These are phyloP conservation scores for Epinephelus cyanopodus DNA, from an alignment of 2,113 vertebrate genomes.

Conservation along the genomic window DNA sequence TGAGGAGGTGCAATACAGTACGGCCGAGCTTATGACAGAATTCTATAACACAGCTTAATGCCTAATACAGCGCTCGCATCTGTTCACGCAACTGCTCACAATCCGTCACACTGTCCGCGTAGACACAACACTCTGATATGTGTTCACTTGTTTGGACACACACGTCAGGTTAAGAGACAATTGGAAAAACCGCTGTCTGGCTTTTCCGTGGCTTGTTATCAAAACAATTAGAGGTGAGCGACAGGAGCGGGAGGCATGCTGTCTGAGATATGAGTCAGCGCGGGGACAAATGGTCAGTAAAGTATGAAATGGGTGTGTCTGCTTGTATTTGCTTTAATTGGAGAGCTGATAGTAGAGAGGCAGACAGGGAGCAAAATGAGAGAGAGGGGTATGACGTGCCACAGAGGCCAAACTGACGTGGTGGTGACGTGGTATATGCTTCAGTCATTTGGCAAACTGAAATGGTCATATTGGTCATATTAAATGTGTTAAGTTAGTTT, in stretches of 20 bases:
- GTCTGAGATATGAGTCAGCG: slow-evolving; percentile 25
- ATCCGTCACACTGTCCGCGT: slow-evolving; percentile 19
- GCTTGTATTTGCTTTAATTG: neutral
- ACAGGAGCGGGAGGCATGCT: slow-evolving; percentile 8
- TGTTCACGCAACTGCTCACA: slow-evolving; percentile 36
- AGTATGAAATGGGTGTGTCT: slow-evolving; percentile 16
- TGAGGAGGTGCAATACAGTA: neutral
- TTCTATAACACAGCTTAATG: slow-evolving; percentile 18
- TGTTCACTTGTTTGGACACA: neutral
- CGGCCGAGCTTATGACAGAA: neutral
- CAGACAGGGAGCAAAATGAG: neutral
- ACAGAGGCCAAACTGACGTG: neutral
- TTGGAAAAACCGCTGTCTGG: neutral
- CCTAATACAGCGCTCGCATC: slow-evolving; percentile 24
- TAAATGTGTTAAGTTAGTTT: neutral
- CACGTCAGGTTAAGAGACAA: slow-evolving; percentile 7
- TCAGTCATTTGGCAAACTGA: neutral
- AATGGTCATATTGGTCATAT: slow-evolving; percentile 2
- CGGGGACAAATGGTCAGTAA: slow-evolving; percentile 26
- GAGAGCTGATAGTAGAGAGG: neutral
- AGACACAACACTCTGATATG: neutral
- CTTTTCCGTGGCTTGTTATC: slow-evolving; percentile 17
- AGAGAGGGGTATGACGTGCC: neutral
- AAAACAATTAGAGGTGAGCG: slow-evolving; percentile 40
- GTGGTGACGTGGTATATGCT: neutral